Evolutionary conservation across 2,113 vertebrate genomes (phyloP).

Genomic region (Phodopus roborovskii): DNA sequence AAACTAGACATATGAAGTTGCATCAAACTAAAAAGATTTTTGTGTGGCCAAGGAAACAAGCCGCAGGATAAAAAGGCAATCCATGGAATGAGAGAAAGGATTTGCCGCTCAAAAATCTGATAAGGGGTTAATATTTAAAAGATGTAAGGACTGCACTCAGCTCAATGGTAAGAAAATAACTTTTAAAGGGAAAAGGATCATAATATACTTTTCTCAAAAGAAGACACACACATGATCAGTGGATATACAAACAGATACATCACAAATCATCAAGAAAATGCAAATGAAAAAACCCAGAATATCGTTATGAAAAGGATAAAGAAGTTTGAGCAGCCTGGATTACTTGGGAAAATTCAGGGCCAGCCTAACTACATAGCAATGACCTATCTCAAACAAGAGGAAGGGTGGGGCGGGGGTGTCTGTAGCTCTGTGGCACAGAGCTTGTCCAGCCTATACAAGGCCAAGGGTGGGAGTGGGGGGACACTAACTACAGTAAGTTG

Average conservation of each 20-base stretch:
- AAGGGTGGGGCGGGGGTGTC: too few relatives aligned
- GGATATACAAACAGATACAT: background rate
- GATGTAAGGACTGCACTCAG: background rate
- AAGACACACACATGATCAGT: background rate
- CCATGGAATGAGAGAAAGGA: background rate
- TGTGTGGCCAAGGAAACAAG: background rate
- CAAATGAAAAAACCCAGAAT: background rate
- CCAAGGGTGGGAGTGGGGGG: fast-evolving
- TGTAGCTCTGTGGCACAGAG: background rate
- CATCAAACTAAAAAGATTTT: background rate
- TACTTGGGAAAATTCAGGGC: background rate
- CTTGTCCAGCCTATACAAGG: background rate
- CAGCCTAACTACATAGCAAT: background rate
- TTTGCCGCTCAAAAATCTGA: background rate
- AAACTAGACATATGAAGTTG: background rate
- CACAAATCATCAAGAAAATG: background rate
- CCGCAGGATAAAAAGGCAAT: background rate
- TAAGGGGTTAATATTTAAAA: background rate
- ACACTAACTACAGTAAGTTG: slow-evolving; percentile 57
- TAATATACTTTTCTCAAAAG: background rate
- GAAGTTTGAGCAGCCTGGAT: too few relatives aligned
- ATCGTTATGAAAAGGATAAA: background rate
- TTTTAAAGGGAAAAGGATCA: background rate
- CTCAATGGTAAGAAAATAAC: background rate
- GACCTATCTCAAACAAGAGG: background rate